A percentile compares a stretch with the other conserved stretches of the same genome.
These are phyloP conservation scores for Xanthia icteritia DNA, from an alignment of 2,888 invertebrate species.

Conservation along the genomic window DNA sequence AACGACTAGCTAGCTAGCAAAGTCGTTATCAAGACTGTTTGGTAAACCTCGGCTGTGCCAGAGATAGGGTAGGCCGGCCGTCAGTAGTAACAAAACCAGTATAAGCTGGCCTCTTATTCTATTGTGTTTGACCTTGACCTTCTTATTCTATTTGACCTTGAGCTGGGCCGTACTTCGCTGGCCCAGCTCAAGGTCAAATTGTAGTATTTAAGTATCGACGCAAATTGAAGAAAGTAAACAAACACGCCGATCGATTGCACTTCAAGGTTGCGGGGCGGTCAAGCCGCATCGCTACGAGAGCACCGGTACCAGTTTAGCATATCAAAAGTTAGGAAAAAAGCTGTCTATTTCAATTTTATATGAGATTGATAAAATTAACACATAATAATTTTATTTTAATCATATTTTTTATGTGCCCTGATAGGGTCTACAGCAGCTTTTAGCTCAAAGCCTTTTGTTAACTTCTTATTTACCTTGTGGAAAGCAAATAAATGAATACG, in stretches of 20 bases:
- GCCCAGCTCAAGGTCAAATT: background rate
- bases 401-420: too few species aligned
- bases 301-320: background rate
- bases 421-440: too few species aligned
- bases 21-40: background rate
- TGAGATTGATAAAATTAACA: too few species aligned
- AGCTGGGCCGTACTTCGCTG: background rate
- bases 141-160: background rate
- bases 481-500: too few species aligned
- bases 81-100: too few species aligned
- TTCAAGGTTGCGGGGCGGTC: conserved; percentile 6
- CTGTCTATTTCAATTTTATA: background rate
- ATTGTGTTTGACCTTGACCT: too few species aligned
- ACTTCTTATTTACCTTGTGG: too few species aligned
- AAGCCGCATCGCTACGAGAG: background rate
- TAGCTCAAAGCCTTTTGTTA: too few species aligned
- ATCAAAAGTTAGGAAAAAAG: background rate
- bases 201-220: background rate
- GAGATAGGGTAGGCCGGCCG: too few species aligned
- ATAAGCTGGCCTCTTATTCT: background rate
- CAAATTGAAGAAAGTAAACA: background rate
- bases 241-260: background rate
- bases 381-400: too few species aligned
- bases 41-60: too few species aligned
- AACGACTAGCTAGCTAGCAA: background rate